Base-by-base conservation (phyloP, 53 echinoderm and acorn worm species). In the Hippasteria phrygiana region DNA sequence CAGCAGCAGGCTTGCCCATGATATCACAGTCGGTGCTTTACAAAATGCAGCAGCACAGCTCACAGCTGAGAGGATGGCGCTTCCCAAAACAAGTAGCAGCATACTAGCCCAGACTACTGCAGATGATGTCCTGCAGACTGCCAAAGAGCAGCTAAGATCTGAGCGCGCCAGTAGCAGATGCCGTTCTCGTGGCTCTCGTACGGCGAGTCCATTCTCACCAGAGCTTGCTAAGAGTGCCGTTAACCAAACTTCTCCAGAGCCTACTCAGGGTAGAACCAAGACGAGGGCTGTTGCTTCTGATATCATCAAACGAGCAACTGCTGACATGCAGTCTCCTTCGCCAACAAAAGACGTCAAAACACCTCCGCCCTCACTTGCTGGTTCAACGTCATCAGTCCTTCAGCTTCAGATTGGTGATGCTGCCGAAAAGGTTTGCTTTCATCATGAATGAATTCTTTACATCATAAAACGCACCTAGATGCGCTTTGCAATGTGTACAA, bases 191-290 rank as follows among this genome's bases (percentile, higher is more conserved):
- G 67, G 83, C 11, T 66, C 83, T 14, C 66, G 67, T 67, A 66
- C 83, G 3, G 27, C 83, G 8, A 83, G 83, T 17, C 83, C 83
- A 1, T 83, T 83, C 83, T 83, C 83, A 14, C 83, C 83, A 6
- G 83, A 66, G 4, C 46, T 45, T 42, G 65, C 83, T 26, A 65
- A 48, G 43, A 83, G 83, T 67, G 83, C 67, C 6, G 17, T 67
- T 46, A 83, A 83, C 47, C 83, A 83, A 34, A 33, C 67, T 16
- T 83, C 67, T 2, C 83, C 83, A 43, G 47, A 83, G 47, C 69
- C 67, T 6, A n/a, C 69, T 43, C 66, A 65, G 34, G 7, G 6
- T 1, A 40, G 34, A 20, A 17, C 47, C 47, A 47, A 46, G 64
- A 29, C 83, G 32, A 83, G 83, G 35, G 67, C 66, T 5, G 83